Base-by-base conservation (phyloP, 2,888 invertebrate species). In the Brassicogethes aeneus region DNA sequence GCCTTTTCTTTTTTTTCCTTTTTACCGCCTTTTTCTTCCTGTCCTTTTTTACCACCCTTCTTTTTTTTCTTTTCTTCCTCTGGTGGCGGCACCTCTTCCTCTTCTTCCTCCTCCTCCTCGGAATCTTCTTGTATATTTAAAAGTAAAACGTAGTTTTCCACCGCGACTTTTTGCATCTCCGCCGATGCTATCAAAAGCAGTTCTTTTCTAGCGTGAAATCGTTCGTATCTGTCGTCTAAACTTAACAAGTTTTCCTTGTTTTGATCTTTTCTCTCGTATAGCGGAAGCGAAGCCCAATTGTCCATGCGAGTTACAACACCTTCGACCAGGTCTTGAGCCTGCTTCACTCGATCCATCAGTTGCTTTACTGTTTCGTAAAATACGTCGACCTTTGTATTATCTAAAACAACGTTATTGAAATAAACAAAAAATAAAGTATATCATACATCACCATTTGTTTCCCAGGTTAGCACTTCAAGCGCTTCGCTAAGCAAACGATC, bases 401-500 rank as follows among this genome's bases (percentile, higher is more conserved):
- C 77, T 55, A 80, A 75, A 47, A 43, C 30, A 15, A 2, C n/a
- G n/a, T n/a, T n/a, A n/a, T n/a, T n/a, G n/a, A n/a, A n/a, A n/a
- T n/a, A n/a, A n/a, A n/a, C 23, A 23, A 23, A 7, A 23, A 23
- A 7, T 23, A 23, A 5, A 23, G 10, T 23, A 23, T 23, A 7
- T 7, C 10, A 23, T 23, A 10, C 7, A 73, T 70, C 68, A 90
- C 92, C 85, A 56, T 83, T 79, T 42, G 79, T 79, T 48, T 80
- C 80, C 94, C 94, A 95, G 39, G 79, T 85, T 34, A 87, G 73
- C 16, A 76, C 72, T 17, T 72, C 71, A 40, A 86, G 80, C 0
- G 87, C 82, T 5, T 78, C 71, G 35, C 80, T 72, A 43, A 94
- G 72, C 38, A 80, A 68, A 1, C 65, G 55, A 60, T 93, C 88